These are phyloP conservation scores for Nomada ferruginata DNA, from an alignment of 2,888 invertebrate species.

Conservation along the genomic window DNA sequence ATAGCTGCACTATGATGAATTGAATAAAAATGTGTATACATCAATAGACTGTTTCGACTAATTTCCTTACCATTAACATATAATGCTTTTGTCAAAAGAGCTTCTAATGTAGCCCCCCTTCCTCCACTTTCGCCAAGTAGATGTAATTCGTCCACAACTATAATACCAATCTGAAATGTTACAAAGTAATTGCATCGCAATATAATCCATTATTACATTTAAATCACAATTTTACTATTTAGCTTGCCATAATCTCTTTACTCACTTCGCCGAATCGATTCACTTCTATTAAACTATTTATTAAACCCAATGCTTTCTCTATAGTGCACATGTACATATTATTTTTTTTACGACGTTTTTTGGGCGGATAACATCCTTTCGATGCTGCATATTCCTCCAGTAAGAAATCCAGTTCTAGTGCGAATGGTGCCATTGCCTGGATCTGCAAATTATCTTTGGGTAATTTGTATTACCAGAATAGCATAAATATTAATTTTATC, in stretches of 20 bases:
- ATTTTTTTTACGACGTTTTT: conserved; percentile 90
- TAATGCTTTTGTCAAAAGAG: conserved; percentile 91
- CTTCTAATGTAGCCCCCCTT: conserved; percentile 94
- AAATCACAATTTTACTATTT: conserved; percentile 2
- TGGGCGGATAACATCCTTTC: conserved; percentile 93
- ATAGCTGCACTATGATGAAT: conserved; percentile 12
- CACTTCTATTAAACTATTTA: conserved; percentile 93
- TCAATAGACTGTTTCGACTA: conserved; percentile 39
- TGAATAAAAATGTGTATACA: conserved; percentile 1
- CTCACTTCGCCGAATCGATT: conserved; percentile 86
- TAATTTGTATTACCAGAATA: conserved; percentile 21
- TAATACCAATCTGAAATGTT: conserved; percentile 78
- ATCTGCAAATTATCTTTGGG: conserved; percentile 85
- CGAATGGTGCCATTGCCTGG: conserved; percentile 93
- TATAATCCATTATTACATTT: neutral
- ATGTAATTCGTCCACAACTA: conserved; percentile 96
- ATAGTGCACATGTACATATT: conserved; percentile 96
- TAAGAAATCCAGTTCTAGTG: conserved; percentile 93
- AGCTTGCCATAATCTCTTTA: neutral
- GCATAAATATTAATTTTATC: neutral
- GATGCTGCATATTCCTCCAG: conserved; percentile 98
- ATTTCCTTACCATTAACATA: conserved; percentile 87
- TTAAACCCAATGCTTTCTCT: conserved; percentile 94
- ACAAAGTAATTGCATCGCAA: neutral
- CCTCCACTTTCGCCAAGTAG: conserved; percentile 93